Evolutionary conservation across 1,140 invertebrate genomes (phyloP), one percentile per base, ranked within the genome.

Genomic region (Nylanderia fulva): DNA sequence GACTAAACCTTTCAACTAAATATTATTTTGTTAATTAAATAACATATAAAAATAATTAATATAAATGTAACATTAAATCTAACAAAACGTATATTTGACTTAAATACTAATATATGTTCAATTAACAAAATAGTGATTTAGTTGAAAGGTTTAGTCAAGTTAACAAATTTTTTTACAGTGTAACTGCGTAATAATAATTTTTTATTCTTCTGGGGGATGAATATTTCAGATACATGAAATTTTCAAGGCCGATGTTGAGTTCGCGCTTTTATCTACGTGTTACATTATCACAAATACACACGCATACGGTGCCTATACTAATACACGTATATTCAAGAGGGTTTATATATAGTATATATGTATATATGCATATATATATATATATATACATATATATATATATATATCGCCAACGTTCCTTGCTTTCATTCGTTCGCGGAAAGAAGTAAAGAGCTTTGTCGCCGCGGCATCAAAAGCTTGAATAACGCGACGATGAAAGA

Each of bases 361-460:
- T 63, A 42, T 18, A 48, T 42, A 69, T 77, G 21, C 83, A 64
- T 69, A 84, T 63, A 48, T 60, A n/a, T 63, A 27, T 71, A 24
- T 71, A 66, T 39, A 39, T 61, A 56, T 80, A 71, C 85, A 21
- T 85, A 85, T 64, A 48, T 63, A 33, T 74, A 66, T 84, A 76
- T 90, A 90, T 90, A 90, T 89, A 85, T 90, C 66, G 86, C 36
- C 89, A 84, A 83, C 89, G 89, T 90, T 90, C 90, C 85, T 86
- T 85, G 86, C 86, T 90, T 91, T 88, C 91, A 91, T 92, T 88
- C 86, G 87, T 88, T 91, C 89, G 84, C 74, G 82, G 88, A 91
- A 91, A 92, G 88, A 92, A 92, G 90, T 92, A 92, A 92, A 91
- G 90, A 92, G 90, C 88, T 91, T 92, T 92, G 91, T 92, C 90